Base-by-base conservation (phyloP, 30 jellyfish, hydroid and myxozoan species). In the Hydractinia echinata region DNA sequence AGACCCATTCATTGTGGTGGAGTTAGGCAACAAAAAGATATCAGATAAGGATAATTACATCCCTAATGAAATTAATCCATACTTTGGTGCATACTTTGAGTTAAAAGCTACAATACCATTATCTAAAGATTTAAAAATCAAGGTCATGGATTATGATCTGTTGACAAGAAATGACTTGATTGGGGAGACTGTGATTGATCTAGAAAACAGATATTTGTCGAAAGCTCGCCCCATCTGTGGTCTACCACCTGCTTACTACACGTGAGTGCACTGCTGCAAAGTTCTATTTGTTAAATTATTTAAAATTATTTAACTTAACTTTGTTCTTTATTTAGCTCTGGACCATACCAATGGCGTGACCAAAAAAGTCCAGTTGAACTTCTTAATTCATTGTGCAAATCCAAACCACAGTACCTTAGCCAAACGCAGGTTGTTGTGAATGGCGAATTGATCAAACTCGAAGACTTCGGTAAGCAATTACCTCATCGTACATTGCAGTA, bases 331-430 rank as follows among this genome's bases (percentile, higher is more conserved):
- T 30, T 30, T 67, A 93, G 99, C 50, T 93, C 99, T 30, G 99
- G 99, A 10, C 83, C 91, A 56, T 93, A 88, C 69, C 99, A 93
- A 61, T 93, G 99, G 99, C 90, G 99, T 19, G 99, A 93, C 61
- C 84, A 83, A 15, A 83, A 83, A 53, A 93, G 99, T 73, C 99
- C 99, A 21, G 72, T 70, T 51, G 99, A 93, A 67, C 84, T 89
- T 74, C 84, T 93, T 10, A 95, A 93, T 20, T 62, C 79, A 48
- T 85, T 85, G 77, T 87, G 96, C 67, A 89, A 85, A 61, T 71
- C 95, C 54, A 88, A 87, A 83, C 99, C 99, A 16, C 96, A 87
- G 74, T 87, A 76, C 82, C 91, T 93, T 44, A 87, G 96, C 77
- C 82, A 66, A 67, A 79, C 95, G 0, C 99, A 93, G 73, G 69